These are phyloP conservation scores for Tetragnatha montana DNA, from an alignment of 2,888 invertebrate species.

Conservation along the genomic window DNA sequence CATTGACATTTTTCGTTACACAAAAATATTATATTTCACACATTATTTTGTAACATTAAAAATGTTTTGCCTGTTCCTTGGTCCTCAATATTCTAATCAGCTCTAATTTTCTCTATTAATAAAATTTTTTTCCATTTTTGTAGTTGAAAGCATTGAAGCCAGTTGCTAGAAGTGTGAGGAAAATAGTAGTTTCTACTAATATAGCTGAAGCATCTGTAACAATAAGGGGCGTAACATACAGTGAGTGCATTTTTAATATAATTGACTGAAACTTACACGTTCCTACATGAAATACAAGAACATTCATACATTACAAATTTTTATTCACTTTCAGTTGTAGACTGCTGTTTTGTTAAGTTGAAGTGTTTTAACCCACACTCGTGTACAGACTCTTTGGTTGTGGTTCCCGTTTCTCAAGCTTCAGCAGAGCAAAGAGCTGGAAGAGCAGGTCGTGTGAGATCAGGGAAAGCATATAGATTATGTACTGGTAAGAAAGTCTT, in stretches of 20 bases:
- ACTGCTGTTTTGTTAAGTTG: conserved; percentile 96
- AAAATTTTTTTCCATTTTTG: neutral
- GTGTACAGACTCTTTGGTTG: conserved; percentile 88
- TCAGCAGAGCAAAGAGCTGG: conserved; percentile 95
- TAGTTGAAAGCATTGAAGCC: conserved; percentile 85
- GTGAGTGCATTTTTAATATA: conserved; percentile 78
- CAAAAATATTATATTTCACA: too few relatives aligned
- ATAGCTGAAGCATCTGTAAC: conserved; percentile 98
- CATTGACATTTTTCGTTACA: too few relatives aligned
- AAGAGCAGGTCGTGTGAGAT: conserved; percentile 88
- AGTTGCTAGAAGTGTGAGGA: conserved; percentile 84
- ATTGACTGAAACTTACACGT: neutral
- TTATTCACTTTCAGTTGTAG: conserved; percentile 83
- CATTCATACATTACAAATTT: neutral
- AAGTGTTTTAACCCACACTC: conserved; percentile 90
- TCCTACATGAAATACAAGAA: neutral
- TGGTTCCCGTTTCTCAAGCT: conserved; percentile 89
- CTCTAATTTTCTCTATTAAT: neutral
- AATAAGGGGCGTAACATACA: conserved; percentile 92
- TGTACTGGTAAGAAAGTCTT: conserved; percentile 75
- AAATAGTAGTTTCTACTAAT: conserved; percentile 95
- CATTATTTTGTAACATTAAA: neutral
- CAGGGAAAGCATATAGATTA: conserved; percentile 86
- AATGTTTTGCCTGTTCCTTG: neutral
- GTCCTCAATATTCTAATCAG: neutral